Percentiles rank a stretch among this genome's conserved stretches.
These are phyloP conservation scores for Drosophila niveifrons DNA, from an alignment of 2,888 invertebrate genomes.

Conservation along the genomic window DNA sequence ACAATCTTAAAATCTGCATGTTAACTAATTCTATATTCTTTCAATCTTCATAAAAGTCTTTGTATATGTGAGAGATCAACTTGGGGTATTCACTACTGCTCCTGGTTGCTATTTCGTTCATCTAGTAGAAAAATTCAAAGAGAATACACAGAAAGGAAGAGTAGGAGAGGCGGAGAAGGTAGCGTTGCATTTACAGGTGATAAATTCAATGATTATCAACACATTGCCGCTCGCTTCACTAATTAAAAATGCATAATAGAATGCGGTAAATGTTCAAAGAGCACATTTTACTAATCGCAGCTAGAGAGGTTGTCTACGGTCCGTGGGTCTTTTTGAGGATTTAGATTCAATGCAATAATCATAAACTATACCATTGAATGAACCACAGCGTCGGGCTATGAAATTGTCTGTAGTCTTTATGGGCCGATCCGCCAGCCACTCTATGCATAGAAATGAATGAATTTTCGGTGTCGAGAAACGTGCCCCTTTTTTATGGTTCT, in stretches of 20 bases:
- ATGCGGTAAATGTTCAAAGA: conserved; percentile 59
- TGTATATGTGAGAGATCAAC: not conserved
- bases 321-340: conserved; percentile 12
- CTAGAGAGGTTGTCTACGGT: conserved; percentile 21
- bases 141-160: not conserved
- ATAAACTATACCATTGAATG: conserved; percentile 65
- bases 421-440: conserved; percentile 40
- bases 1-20: too few relatives aligned
- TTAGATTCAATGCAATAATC: conserved; percentile 70
- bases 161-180: conserved; percentile 25
- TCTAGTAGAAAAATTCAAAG: conserved; percentile 49
- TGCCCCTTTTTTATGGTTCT: conserved; percentile 73
- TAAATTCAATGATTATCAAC: conserved; percentile 80
- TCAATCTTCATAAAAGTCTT: too few relatives aligned
- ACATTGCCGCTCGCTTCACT: conserved; percentile 52
- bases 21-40: too few relatives aligned
- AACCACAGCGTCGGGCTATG: conserved; percentile 55
- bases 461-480: conserved; percentile 42
- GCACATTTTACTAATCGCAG: conserved; percentile 60
- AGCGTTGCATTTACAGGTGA: conserved; percentile 73
- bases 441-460: conserved; percentile 76
- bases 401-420: conserved; percentile 76
- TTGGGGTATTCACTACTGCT: conserved; percentile 1
- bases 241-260: conserved; percentile 76
- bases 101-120: conserved; percentile 22